Percentiles rank a stretch among this genome's conserved stretches.
phyloP scores from a whole-genome alignment of 2,797 vertebrate species.

The Okamejei kenojei region DNA sequence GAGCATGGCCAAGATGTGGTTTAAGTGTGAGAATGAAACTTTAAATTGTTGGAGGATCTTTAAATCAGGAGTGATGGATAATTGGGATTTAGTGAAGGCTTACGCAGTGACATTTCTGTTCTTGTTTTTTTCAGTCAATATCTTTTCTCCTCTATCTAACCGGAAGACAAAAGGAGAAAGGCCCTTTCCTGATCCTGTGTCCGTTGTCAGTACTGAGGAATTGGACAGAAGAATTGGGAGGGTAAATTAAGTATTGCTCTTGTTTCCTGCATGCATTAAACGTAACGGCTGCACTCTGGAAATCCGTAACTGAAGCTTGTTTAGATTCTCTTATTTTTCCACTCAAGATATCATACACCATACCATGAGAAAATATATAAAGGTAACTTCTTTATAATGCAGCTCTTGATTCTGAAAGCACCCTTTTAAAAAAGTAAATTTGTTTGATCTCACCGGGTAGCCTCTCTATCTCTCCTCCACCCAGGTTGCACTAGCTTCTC shows the following conservation, averaged over 20 bases:
- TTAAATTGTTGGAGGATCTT: not conserved
- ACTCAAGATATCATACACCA: not conserved
- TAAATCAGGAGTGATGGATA: not conserved
- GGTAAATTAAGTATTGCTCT: slow-evolving; percentile 53
- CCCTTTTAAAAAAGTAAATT: not conserved
- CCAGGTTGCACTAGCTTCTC: too few relatives aligned
- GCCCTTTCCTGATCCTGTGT: slow-evolving; percentile 77
- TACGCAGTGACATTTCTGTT: not conserved
- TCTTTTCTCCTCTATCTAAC: slow-evolving; percentile 69
- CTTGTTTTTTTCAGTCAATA: slow-evolving; percentile 65
- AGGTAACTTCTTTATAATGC: not conserved
- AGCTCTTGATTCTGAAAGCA: not conserved
- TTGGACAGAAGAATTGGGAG: slow-evolving; percentile 77
- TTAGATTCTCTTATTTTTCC: not conserved
- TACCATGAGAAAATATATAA: not conserved
- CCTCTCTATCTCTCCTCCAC: too few relatives aligned
- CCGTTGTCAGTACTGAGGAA: slow-evolving; percentile 82
- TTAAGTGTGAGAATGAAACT: not conserved
- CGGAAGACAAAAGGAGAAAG: slow-evolving; percentile 58
- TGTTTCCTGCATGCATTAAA: not conserved
- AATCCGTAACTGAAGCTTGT: not conserved
- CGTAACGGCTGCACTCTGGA: not conserved
- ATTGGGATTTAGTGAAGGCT: not conserved
- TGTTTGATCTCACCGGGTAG: not conserved
- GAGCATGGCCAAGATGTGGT: not conserved